Base-by-base conservation (phyloP, 2,113 vertebrate species). In the Electrona antarctica region DNA sequence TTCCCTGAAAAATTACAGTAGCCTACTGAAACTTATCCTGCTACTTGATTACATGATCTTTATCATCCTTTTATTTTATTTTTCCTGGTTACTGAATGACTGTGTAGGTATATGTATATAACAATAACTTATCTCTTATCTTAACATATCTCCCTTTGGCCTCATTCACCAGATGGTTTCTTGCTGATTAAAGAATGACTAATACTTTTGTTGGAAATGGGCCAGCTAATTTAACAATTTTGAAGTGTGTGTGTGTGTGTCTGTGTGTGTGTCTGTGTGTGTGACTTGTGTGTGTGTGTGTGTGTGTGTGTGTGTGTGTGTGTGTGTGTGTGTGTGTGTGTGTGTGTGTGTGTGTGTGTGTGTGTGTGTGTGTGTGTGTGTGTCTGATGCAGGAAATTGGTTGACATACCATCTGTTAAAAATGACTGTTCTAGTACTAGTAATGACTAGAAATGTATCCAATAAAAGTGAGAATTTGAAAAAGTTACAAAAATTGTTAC, bases 161-260 rank as follows among this genome's bases (percentile, higher is more conserved):
- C 69, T 70, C 71, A 65, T 85, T 83, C 62, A 67, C 62, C 58
- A 41, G 50, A 69, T 61, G 60, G 64, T 70, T 79, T 73, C 63
- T 77, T 64, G 64, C 9, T 82, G 71, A 82, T 87, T 82, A 68
- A 81, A 57, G 64, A 71, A 75, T 82, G 75, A 79, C 58, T 85
- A 75, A 76, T 83, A 60, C 45, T 86, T 74, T 73, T 67, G 52
- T 67, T 66, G 62, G 69, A 82, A 78, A 85, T 33, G 69, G 63
- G 8, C 60, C 66, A 57, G 57, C 60, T 45, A 62, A 75, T 45
- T 69, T 55, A 28, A 28, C 41, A 64, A 69, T 67, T 49, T 58
- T 5, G 1, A 74, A 14, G 55, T 60, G 9, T 71, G 54, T 28
- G 7, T 64, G 29, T 60, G 56, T 58, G n/a, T 13, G 56, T 58